Evolutionary conservation across 2,113 vertebrate species (phyloP).

Genomic region (Otus sunia): DNA sequence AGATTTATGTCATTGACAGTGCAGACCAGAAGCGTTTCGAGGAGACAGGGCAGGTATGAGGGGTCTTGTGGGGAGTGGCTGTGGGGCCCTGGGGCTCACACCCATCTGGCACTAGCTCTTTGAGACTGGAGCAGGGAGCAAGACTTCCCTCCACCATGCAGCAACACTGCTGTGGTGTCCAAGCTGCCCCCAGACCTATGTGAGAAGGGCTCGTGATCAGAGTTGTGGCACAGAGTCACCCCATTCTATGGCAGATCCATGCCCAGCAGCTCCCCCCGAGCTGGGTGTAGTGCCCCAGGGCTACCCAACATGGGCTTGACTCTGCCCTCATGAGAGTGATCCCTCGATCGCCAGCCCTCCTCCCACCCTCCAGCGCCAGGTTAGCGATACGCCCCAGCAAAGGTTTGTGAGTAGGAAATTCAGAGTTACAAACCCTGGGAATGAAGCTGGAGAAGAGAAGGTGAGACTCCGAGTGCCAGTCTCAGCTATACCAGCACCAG

Average conservation of each 20-base stretch:
- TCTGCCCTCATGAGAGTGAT: neutral
- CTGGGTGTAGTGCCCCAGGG: neutral
- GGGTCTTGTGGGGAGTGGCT: neutral
- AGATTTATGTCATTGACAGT: conserved; percentile 92
- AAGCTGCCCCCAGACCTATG: neutral
- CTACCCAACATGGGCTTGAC: neutral
- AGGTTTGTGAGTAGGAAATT: neutral
- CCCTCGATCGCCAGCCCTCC: rapidly evolving
- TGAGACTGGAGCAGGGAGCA: rapidly evolving
- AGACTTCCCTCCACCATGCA: neutral
- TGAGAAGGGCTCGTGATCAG: neutral
- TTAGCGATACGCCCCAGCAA: rapidly evolving
- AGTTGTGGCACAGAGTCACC: neutral
- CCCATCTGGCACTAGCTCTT: neutral
- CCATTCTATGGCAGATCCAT: neutral
- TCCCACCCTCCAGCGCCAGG: neutral
- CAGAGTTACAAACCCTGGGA: neutral
- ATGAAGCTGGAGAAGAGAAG: neutral
- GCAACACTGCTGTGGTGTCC: rapidly evolving
- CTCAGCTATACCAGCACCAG: neutral
- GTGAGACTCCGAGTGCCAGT: neutral
- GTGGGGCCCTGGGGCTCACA: rapidly evolving
- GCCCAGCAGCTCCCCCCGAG: neutral
- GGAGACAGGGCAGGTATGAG: conserved; percentile 85
- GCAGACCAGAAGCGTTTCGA: conserved; percentile 90